Percentiles rank a stretch among this genome's conserved stretches.
phyloP scores from a whole-genome alignment of 2,888 invertebrate genomes.

The Chymomyza fuscimana region DNA sequence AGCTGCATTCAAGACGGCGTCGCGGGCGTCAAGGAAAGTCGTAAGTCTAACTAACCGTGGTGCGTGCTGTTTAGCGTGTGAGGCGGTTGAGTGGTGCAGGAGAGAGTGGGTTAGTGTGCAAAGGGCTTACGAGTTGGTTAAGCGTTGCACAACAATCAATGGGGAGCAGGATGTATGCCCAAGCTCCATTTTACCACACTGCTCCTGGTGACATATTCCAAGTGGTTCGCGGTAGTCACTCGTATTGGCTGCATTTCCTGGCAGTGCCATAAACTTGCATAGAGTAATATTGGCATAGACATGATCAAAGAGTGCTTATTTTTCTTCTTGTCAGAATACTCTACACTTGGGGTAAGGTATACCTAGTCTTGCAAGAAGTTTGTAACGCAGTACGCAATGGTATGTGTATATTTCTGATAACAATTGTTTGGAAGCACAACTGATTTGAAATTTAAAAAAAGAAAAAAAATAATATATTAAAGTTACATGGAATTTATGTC shows the following conservation, averaged over 20 bases:
- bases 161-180: slow-evolving; percentile 22
- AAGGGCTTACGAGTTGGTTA: slow-evolving; percentile 30
- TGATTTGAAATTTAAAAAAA: too few relatives aligned
- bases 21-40: slow-evolving; percentile 22
- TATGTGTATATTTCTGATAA: too few relatives aligned
- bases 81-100: too few relatives aligned
- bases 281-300: slow-evolving; percentile 1
- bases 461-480: too few relatives aligned
- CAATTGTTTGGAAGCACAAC: too few relatives aligned
- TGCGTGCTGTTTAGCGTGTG: slow-evolving; percentile 14
- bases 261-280: slow-evolving; percentile 28
- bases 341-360: not conserved
- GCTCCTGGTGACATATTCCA: not conserved
- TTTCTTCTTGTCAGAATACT: not conserved
- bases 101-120: not conserved
- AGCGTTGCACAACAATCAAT: slow-evolving; percentile 8
- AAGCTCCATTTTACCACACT: not conserved
- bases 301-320: not conserved
- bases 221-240: not conserved
- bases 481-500: too few relatives aligned
- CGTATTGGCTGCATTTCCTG: not conserved
- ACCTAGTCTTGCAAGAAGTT: not conserved
- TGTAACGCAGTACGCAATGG: not conserved
- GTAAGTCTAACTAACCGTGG: slow-evolving; percentile 60
- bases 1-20: not conserved